Evolutionary conservation across 2,113 vertebrate species (phyloP).

Genomic region (Machaerirhynchus nigripectus): DNA sequence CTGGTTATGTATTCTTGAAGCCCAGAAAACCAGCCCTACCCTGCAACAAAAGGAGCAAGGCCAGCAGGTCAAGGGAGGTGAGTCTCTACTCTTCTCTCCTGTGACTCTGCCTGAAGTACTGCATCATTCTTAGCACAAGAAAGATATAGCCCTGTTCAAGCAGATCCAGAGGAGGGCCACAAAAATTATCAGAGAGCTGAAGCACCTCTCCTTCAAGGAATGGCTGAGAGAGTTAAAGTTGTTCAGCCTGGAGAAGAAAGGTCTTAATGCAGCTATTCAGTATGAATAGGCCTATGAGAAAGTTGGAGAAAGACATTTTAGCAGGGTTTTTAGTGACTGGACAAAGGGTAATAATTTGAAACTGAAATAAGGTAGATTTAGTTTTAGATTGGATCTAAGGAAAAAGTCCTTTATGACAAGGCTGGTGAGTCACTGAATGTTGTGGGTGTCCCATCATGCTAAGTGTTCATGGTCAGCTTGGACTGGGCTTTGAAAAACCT

Average conservation of each 20-base stretch:
- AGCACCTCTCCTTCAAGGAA: not conserved
- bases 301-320: not conserved
- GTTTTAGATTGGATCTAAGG: not conserved
- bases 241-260: not conserved
- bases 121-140: not conserved
- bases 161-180: not conserved
- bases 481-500: not conserved
- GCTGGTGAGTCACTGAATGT: not conserved
- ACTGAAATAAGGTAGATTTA: not conserved
- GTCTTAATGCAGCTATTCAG: not conserved
- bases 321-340: not conserved
- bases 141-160: no score
- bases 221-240: not conserved
- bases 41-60: not conserved
- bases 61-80: rapidly evolving
- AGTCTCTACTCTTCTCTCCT: not conserved
- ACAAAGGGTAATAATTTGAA: not conserved
- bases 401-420: not conserved
- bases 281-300: not conserved
- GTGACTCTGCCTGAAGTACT: not conserved
- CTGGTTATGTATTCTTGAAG: not conserved
- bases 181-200: not conserved
- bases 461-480: rapidly evolving
- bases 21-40: not conserved
- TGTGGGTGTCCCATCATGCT: rapidly evolving